Percentiles rank a stretch among this genome's conserved stretches.
These are phyloP conservation scores for Polymixis lichenea DNA, from an alignment of 2,888 invertebrate species.

Conservation along the genomic window DNA sequence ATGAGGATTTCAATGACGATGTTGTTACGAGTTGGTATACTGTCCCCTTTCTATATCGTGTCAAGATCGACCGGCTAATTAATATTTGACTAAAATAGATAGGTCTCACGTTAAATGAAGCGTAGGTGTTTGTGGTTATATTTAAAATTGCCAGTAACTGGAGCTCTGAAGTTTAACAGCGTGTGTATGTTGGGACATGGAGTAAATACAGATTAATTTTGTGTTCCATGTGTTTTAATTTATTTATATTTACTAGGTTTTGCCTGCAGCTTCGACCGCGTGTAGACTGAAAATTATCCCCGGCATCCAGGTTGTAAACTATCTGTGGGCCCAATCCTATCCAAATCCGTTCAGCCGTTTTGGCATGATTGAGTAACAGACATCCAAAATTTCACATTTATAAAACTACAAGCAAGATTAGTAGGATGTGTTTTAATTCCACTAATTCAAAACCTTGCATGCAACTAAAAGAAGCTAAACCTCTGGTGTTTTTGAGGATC, in stretches of 20 bases:
- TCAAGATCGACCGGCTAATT: conserved; percentile 15
- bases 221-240: neutral
- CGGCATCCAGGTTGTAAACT: no score
- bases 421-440: no score
- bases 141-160: neutral
- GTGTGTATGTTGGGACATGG: neutral
- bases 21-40: neutral
- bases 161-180: neutral
- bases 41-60: neutral
- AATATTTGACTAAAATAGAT: conserved; percentile 38
- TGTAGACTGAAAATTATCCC: no score
- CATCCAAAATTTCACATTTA: no score
- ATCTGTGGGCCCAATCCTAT: no score
- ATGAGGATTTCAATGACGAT: neutral
- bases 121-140: neutral
- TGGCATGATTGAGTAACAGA: no score
- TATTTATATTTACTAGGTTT: no score
- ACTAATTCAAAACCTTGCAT: no score
- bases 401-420: no score
- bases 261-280: no score
- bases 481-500: neutral
- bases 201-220: neutral
- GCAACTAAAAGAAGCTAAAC: neutral
- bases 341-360: no score
- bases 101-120: conserved; percentile 9